phyloP scores from a whole-genome alignment of 2,113 vertebrate species.

The Corapipo altera region DNA sequence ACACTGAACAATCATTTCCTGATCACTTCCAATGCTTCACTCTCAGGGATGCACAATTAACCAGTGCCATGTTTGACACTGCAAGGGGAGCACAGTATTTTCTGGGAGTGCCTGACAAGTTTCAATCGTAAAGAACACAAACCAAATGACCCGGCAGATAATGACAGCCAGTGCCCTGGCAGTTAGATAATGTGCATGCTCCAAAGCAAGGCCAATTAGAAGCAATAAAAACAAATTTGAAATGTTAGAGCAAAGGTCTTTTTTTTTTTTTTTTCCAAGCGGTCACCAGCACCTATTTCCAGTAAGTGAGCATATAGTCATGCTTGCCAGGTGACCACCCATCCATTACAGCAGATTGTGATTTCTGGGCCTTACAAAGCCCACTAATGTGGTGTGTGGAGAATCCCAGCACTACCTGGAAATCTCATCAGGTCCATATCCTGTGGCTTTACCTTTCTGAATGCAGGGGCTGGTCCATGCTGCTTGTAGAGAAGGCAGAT shows the following conservation, averaged over 20 bases:
- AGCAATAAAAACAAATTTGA: constrained; percentile 55
- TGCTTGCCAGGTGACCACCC: not conserved
- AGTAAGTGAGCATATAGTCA: not conserved
- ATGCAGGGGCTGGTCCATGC: not conserved
- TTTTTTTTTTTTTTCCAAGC: not conserved
- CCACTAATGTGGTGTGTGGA: not conserved
- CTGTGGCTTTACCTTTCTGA: not conserved
- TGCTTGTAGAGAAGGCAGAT: not conserved
- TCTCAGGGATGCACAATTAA: constrained; percentile 42
- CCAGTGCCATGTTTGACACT: not conserved
- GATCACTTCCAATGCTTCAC: constrained; percentile 5
- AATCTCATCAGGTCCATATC: not conserved
- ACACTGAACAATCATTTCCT: constrained; percentile 3
- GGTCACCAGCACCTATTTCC: not conserved
- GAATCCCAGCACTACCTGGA: not conserved
- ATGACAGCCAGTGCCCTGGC: constrained; percentile 18
- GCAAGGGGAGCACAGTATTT: not conserved
- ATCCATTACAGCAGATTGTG: not conserved
- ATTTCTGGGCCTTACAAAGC: not conserved
- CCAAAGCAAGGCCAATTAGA: constrained; percentile 58
- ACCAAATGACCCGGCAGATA: constrained; percentile 40
- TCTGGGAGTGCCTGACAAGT: constrained; percentile 9
- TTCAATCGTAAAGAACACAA: constrained; percentile 23
- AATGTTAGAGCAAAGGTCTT: constrained; percentile 47
- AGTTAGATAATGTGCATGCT: constrained; percentile 11